Evolutionary conservation across 2,797 vertebrate genomes (phyloP).

Genomic region (Neoniphon sammara): DNA sequence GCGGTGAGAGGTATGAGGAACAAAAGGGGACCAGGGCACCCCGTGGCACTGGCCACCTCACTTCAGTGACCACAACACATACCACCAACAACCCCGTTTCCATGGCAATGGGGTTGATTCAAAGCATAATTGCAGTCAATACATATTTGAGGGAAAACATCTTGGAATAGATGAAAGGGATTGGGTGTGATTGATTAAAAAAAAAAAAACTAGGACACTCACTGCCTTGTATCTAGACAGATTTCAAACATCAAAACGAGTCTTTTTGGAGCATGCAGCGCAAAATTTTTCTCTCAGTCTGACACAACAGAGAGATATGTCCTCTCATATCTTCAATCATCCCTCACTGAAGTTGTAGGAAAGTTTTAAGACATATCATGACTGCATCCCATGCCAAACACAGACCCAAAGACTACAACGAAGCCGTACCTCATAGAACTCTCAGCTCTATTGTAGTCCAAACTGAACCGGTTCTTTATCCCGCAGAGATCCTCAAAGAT

Average conservation of each 20-base stretch:
- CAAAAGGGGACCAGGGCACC: slow-evolving; percentile 60
- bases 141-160: neutral
- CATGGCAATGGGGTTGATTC: slow-evolving; percentile 8
- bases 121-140: neutral
- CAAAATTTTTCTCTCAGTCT: neutral
- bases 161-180: neutral
- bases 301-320: slow-evolving; percentile 13
- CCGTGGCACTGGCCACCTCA: slow-evolving; percentile 28
- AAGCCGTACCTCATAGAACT: slow-evolving; percentile 8
- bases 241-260: slow-evolving; percentile 7
- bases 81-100: slow-evolving; percentile 21
- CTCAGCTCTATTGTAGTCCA: neutral
- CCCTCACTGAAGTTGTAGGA: neutral
- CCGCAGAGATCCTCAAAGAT: slow-evolving; percentile 34
- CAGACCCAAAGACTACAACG: neutral
- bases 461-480: slow-evolving; percentile 25
- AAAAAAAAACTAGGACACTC: neutral
- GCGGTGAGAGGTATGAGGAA: slow-evolving; percentile 46
- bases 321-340: slow-evolving; percentile 16
- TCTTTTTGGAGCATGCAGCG: neutral
- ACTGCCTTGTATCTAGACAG: neutral
- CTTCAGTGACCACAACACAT: slow-evolving; percentile 34
- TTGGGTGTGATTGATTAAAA: neutral
- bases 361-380: neutral
- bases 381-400: neutral